A percentile compares a stretch with the other conserved stretches of the same genome.
Conservation (phyloP, 2,797 vertebrate genomes). For the Rhynchotus rufescens region DNA sequence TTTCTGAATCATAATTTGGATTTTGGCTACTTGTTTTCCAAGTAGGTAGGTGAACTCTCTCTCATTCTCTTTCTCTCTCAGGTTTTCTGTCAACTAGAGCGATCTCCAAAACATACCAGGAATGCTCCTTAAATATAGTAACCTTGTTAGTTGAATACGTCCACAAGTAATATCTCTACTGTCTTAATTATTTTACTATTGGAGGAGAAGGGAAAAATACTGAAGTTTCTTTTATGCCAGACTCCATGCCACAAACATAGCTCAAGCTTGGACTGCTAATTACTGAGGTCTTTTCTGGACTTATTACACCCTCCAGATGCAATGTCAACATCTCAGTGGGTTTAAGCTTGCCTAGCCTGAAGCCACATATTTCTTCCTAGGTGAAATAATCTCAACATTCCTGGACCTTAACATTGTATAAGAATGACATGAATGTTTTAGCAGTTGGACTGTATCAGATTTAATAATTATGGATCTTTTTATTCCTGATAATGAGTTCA, state of each 20-base stretch:
- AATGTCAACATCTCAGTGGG: accelerated
- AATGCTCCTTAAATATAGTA: neutral
- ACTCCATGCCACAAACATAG: neutral
- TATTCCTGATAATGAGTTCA: neutral
- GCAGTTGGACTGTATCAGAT: neutral
- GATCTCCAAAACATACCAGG: neutral
- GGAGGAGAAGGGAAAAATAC: neutral
- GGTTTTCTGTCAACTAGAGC: neutral
- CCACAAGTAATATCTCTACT: neutral
- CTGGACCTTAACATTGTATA: neutral
- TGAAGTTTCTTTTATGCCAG: neutral
- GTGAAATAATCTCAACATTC: neutral
- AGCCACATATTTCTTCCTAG: neutral
- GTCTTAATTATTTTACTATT: neutral
- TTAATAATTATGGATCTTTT: neutral
- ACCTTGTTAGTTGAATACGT: neutral
- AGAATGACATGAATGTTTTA: neutral
- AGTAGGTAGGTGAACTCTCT: neutral
- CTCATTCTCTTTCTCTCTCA: neutral
- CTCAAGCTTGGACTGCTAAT: conserved; percentile 17
- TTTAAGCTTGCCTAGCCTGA: neutral
- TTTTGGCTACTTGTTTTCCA: neutral
- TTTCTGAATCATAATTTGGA: neutral
- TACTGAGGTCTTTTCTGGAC: neutral
- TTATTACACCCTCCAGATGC: neutral